Conservation (phyloP, 2,113 vertebrate species). For the Etia nguti region DNA sequence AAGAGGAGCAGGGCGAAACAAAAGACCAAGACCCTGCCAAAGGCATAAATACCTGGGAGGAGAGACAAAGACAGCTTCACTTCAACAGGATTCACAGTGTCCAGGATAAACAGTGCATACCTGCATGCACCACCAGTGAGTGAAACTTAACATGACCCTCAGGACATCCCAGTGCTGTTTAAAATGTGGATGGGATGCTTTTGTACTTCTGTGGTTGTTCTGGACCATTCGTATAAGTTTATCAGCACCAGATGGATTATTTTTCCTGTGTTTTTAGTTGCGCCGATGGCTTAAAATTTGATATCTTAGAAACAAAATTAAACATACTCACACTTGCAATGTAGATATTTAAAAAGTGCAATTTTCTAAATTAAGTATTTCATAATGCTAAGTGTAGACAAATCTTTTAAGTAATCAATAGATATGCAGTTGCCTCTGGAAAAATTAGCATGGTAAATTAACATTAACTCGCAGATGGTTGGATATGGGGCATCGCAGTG, state of each 20-base stretch:
- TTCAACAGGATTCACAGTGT: conserved; percentile 42
- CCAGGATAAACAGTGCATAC: conserved; percentile 41
- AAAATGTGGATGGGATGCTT: not conserved
- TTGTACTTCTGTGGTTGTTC: not conserved
- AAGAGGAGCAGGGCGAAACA: conserved; percentile 26
- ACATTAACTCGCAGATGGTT: conserved; percentile 75
- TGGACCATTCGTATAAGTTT: not conserved
- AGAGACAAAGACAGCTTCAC: conserved; percentile 37
- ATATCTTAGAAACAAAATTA: not conserved
- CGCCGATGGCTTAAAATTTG: not conserved
- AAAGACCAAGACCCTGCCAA: conserved; percentile 45
- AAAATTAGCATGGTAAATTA: conserved; percentile 72
- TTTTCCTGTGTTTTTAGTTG: not conserved
- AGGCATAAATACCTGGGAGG: conserved; percentile 44
- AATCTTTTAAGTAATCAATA: conserved; percentile 56
- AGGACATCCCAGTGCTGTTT: not conserved
- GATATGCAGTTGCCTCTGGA: conserved; percentile 51
- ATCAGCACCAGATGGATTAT: not conserved
- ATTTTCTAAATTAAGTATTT: conserved; percentile 16
- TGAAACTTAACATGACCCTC: conserved; percentile 36
- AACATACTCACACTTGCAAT: not conserved
- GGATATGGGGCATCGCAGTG: conserved; percentile 57
- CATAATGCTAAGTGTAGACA: conserved; percentile 23
- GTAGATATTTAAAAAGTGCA: not conserved
- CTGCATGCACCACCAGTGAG: conserved; percentile 6